Percentiles rank a stretch among this genome's conserved stretches.
phyloP scores from a whole-genome alignment of 2,113 vertebrate genomes.

The Corvus moneduloides region DNA sequence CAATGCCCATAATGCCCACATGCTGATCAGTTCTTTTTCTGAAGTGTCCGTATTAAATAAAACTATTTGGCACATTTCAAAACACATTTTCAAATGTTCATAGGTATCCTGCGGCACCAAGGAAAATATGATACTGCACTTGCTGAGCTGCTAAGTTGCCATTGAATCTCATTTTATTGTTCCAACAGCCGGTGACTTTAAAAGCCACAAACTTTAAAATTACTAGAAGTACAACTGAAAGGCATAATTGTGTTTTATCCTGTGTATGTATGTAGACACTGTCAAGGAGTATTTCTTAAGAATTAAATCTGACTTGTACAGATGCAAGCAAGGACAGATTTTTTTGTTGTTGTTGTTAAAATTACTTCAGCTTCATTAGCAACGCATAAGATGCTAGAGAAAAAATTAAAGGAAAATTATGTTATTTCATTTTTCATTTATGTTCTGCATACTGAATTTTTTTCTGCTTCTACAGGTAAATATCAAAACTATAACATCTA shows the following conservation, averaged over 20 bases:
- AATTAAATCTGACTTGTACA: not conserved
- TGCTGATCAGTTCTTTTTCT: constrained; percentile 45
- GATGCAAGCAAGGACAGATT: not conserved
- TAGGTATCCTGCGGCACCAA: not conserved
- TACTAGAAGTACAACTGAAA: not conserved
- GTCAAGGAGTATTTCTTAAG: not conserved
- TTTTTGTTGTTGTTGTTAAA: not conserved
- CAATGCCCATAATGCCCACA: constrained; percentile 34
- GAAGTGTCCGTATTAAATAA: constrained; percentile 34
- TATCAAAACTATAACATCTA: not conserved
- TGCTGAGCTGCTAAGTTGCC: not conserved
- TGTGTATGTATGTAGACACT: not conserved
- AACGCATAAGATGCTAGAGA: not conserved
- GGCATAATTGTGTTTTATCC: not conserved
- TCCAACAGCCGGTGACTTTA: not conserved
- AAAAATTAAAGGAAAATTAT: not conserved
- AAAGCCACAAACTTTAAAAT: not conserved
- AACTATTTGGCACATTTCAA: constrained; percentile 49
- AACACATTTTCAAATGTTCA: constrained; percentile 30
- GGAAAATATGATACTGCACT: constrained; percentile 19
- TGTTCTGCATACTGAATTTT: not conserved
- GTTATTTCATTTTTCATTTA: not conserved
- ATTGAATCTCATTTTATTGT: not conserved
- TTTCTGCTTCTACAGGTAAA: not conserved
- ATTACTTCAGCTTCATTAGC: not conserved